phyloP scores from a whole-genome alignment of 92 coral and sea anemone genomes.

The Zoanthus sociatus region DNA sequence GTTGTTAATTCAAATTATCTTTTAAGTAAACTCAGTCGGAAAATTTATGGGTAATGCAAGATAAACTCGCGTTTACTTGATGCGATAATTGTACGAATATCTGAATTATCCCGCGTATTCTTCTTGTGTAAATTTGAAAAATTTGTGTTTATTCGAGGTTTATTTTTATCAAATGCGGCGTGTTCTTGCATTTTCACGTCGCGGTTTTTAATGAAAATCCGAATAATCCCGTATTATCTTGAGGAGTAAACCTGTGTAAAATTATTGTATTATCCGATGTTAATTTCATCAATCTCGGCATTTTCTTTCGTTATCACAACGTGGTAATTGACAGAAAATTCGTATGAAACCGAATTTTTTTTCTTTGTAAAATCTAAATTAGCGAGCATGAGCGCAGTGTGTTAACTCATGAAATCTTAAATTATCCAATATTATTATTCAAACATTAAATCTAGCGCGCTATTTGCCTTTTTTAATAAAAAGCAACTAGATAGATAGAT shows the following conservation, averaged over 20 bases:
- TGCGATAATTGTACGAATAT: neutral
- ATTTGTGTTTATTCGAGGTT: neutral
- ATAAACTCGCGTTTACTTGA: slow-evolving; percentile 9
- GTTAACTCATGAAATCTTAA: neutral
- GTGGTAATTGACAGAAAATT: neutral
- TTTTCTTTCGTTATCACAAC: neutral
- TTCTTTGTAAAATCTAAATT: neutral
- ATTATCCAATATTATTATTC: neutral
- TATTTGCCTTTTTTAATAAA: neutral
- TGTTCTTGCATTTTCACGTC: neutral
- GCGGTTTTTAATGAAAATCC: neutral
- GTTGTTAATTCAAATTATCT: neutral
- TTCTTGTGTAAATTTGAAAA: neutral
- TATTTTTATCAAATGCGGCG: neutral
- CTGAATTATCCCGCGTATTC: slow-evolving; percentile 8
- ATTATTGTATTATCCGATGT: neutral
- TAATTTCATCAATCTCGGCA: neutral
- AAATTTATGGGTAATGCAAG: neutral
- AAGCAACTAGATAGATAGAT: too few species aligned
- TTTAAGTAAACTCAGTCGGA: neutral
- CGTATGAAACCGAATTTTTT: neutral
- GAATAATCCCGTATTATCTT: neutral
- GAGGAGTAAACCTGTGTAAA: neutral
- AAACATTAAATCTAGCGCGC: neutral
- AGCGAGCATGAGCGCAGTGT: neutral